phyloP scores from a whole-genome alignment of 2,113 vertebrate genomes.

The Sterrhoptilus dennistouni region DNA sequence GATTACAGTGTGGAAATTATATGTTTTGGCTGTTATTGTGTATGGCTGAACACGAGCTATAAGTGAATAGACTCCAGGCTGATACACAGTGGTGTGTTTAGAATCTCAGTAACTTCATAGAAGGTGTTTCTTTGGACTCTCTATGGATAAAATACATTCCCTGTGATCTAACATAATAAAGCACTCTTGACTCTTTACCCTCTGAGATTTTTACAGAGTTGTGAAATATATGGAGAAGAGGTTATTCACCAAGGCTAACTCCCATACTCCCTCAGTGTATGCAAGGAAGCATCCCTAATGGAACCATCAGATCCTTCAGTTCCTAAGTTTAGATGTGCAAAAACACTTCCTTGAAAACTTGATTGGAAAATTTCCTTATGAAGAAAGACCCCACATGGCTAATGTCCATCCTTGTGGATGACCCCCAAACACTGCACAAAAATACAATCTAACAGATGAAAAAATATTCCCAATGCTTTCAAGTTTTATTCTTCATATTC shows the following conservation, averaged over 20 bases:
- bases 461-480: not conserved
- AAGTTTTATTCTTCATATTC: not conserved
- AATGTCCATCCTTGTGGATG: not conserved
- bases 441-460: not conserved
- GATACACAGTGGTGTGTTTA: not conserved
- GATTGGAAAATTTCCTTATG: not conserved
- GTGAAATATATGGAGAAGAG: not conserved
- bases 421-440: not conserved
- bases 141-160: not conserved
- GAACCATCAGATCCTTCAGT: not conserved
- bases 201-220: not conserved
- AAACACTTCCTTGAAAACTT: not conserved
- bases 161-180: not conserved
- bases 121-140: not conserved
- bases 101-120: not conserved
- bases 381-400: not conserved
- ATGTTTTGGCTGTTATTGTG: not conserved
- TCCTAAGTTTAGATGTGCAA: not conserved
- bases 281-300: not conserved
- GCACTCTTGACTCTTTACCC: not conserved
- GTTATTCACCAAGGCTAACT: not conserved
- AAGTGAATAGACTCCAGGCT: not conserved
- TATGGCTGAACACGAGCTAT: not conserved
- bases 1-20: not conserved
- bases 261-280: not conserved